Evolutionary conservation across 2,113 vertebrate genomes (phyloP), one percentile per base, ranked within the genome.

Genomic region (Pituophis catenifer): DNA sequence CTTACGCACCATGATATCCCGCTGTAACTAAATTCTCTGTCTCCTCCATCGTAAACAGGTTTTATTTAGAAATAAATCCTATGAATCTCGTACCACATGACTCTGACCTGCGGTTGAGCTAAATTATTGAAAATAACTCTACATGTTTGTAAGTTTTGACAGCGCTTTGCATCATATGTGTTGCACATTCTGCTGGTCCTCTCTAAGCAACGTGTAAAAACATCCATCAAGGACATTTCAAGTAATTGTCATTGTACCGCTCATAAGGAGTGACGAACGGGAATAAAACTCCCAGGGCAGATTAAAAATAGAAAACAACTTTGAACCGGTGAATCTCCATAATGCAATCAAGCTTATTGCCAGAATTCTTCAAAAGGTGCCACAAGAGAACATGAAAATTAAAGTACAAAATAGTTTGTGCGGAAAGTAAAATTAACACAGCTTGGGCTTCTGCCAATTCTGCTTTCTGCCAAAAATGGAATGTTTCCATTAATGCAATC

Each of bases 301-400:
- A 93, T 55, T 88, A 96, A 91, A 96, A 96, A 94, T 93, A 97
- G 93, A 92, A 70, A 44, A 26, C 90, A 94, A 59, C 88, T 90
- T 90, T 90, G 94, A 96, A 95, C 91, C 86, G 90, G 33, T 86
- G 70, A 94, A 89, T 91, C 12, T 95, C 44, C 58, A 93, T 93
- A 96, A 44, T 0, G 50, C 92, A 96, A 91, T 91, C n/a, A 62
- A 94, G 55, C 75, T 94, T 70, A 89, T 91, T 90, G 90, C 90
- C 93, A 90, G 58, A 94, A 94, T 90, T 91, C 86, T 95, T 92
- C 89, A 50, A 90, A 90, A 90, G 92, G 38, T 1, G 62, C 29
- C 89, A 86, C 87, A 94, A 15, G 86, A 96, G 57, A 92, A 95
- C 88, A 94, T 94, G 90, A 95, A 96, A 96, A 96, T 94, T 94